phyloP scores from a whole-genome alignment of 1,140 invertebrate genomes.

The Cydia amplana region DNA sequence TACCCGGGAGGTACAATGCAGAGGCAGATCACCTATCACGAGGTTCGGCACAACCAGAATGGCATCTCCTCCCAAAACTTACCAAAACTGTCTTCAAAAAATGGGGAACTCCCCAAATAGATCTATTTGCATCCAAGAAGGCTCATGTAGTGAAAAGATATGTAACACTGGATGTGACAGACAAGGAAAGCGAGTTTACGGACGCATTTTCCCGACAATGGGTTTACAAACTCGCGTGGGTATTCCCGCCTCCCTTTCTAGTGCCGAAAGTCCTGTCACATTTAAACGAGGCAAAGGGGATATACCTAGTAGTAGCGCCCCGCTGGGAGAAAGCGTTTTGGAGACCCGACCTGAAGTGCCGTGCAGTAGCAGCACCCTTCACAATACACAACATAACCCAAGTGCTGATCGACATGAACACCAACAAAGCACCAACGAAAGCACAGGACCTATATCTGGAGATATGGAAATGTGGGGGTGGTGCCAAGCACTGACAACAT shows the following conservation, averaged over 20 bases:
- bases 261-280: conserved; percentile 47
- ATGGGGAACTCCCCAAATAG: conserved; percentile 30
- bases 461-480: no score
- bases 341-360: conserved; percentile 39
- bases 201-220: conserved; percentile 41
- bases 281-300: conserved; percentile 37
- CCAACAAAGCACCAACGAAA: conserved; percentile 23
- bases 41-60: background rate
- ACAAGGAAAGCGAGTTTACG: conserved; percentile 34
- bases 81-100: background rate
- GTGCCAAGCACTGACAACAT: background rate
- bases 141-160: conserved; percentile 31
- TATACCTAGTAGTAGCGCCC: conserved; percentile 41
- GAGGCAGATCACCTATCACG: no score
- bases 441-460: conserved; percentile 26
- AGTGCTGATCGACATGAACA: conserved; percentile 15
- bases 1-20: background rate
- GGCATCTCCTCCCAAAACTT: background rate
- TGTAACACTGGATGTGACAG: conserved; percentile 30
- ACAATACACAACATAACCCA: conserved; percentile 35
- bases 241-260: conserved; percentile 45
- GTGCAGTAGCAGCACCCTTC: conserved; percentile 37
- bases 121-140: conserved; percentile 15
- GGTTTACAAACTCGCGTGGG: conserved; percentile 37
- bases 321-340: conserved; percentile 47